Conservation (phyloP, 2,888 invertebrate species). For the Cantharis flavilabris region DNA sequence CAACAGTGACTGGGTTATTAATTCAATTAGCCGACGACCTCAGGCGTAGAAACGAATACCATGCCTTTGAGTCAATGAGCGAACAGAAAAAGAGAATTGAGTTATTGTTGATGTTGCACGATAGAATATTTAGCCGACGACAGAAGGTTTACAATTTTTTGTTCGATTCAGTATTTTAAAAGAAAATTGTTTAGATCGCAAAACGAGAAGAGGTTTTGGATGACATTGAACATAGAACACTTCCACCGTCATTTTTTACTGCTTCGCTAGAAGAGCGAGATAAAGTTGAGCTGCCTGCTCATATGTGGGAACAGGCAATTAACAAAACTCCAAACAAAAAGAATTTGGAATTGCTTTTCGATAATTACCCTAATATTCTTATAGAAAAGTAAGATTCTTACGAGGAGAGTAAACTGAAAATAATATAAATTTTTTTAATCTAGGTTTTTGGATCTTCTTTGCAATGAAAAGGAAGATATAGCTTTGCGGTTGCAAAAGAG, state of each 20-base stretch:
- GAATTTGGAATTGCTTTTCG: conserved; percentile 43
- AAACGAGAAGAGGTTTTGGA: conserved; percentile 51
- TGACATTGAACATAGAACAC: conserved; percentile 45
- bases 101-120: conserved; percentile 47
- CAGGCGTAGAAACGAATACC: conserved; percentile 43
- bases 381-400: conserved; percentile 44
- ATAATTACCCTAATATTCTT: conserved; percentile 46
- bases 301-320: conserved; percentile 54
- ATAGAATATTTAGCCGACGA: conserved; percentile 43
- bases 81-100: conserved; percentile 44
- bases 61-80: conserved; percentile 40
- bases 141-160: conserved; percentile 35
- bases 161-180: background rate
- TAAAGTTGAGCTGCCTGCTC: conserved; percentile 46
- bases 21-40: conserved; percentile 50
- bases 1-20: conserved; percentile 48
- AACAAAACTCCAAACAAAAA: conserved; percentile 48
- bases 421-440: background rate
- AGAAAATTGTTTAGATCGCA: conserved; percentile 36
- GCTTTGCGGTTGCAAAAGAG: conserved; percentile 50
- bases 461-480: conserved; percentile 51
- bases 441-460: conserved; percentile 47
- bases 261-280: conserved; percentile 43
- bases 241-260: conserved; percentile 49
- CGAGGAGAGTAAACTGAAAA: no score